phyloP scores from a whole-genome alignment of 23 tunicate species.

The Phallusia fumigata region DNA sequence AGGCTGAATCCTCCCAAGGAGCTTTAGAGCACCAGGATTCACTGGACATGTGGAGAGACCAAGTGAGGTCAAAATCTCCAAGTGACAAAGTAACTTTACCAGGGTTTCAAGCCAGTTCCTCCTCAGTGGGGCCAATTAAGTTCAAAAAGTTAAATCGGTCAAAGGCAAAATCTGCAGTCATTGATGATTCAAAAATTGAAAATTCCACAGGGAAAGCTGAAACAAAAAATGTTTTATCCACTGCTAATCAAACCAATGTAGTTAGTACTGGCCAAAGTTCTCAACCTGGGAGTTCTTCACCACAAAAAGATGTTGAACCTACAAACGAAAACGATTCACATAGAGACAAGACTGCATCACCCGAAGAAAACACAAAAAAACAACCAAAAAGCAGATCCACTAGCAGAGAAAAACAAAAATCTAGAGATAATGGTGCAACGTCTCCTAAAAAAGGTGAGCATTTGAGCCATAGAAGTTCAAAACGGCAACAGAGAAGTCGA shows the following conservation, averaged over 20 bases:
- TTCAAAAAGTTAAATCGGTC: conserved; percentile 46
- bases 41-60: conserved; percentile 20
- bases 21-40: neutral
- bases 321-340: neutral
- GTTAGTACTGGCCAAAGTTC: conserved; percentile 1
- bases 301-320: neutral
- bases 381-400: neutral
- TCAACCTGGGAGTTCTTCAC: neutral
- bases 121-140: conserved; percentile 19
- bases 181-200: neutral
- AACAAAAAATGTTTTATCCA: neutral
- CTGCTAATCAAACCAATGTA: neutral
- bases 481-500: neutral
- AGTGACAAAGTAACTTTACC: conserved; percentile 30
- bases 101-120: conserved; percentile 1
- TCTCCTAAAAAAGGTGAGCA: conserved; percentile 23
- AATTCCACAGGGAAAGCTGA: conserved; percentile 12
- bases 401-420: neutral
- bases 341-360: neutral
- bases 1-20: neutral
- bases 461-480: neutral
- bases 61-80: conserved; percentile 3
- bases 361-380: neutral
- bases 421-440: neutral
- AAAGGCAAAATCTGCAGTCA: neutral